Evolutionary conservation across 1,140 invertebrate genomes (phyloP).

Genomic region (Drosophila baimaii): DNA sequence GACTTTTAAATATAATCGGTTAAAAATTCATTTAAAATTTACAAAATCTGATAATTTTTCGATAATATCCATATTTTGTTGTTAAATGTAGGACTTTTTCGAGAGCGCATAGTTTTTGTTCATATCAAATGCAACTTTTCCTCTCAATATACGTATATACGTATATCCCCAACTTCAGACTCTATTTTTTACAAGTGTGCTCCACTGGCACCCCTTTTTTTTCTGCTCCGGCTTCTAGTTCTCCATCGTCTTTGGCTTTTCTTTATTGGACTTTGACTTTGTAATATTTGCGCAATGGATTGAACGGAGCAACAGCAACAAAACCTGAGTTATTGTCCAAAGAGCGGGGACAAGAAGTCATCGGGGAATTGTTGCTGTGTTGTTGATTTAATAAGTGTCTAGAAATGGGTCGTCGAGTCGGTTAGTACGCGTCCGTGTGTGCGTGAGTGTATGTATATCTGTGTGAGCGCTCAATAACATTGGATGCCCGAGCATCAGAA

Average conservation of each 20-base stretch:
- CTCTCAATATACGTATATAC: neutral
- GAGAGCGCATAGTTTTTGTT: too few species aligned
- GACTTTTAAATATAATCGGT: too few species aligned
- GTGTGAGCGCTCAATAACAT: slow-evolving; percentile 1
- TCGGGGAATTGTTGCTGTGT: slow-evolving; percentile 38
- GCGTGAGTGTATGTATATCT: slow-evolving; percentile 8
- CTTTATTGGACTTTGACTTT: slow-evolving; percentile 63
- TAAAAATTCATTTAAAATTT: too few species aligned
- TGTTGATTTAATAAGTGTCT: slow-evolving; percentile 60
- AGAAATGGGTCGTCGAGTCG: slow-evolving; percentile 51
- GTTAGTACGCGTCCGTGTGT: slow-evolving; percentile 11
- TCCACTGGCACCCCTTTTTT: slow-evolving; percentile 7
- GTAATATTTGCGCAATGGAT: slow-evolving; percentile 66
- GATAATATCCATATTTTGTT: too few species aligned
- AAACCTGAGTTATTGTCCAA: slow-evolving; percentile 44
- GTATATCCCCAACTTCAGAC: neutral
- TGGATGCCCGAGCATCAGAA: slow-evolving; percentile 15
- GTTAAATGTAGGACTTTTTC: too few species aligned
- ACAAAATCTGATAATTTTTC: too few species aligned
- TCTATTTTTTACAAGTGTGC: slow-evolving; percentile 8
- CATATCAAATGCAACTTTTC: neutral
- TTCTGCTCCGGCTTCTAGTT: slow-evolving; percentile 13
- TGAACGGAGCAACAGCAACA: slow-evolving; percentile 30
- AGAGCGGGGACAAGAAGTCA: slow-evolving; percentile 31
- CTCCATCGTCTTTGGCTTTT: slow-evolving; percentile 26